Evolutionary conservation across 2,888 invertebrate species (phyloP), one percentile per base, ranked within the genome.

Genomic region (Poecilobothrus nobilitatus): DNA sequence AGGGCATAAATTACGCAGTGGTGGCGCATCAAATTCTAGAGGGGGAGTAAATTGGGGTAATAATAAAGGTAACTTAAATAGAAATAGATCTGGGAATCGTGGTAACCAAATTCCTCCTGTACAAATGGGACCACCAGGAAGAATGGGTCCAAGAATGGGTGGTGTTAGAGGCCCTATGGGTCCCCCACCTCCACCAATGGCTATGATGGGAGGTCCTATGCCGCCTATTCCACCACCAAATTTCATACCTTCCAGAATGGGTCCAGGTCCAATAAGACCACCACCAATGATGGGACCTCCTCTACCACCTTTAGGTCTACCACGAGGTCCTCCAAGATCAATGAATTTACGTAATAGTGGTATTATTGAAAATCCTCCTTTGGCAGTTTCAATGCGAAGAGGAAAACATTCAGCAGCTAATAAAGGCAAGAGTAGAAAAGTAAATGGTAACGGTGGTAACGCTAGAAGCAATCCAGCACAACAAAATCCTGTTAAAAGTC

Each of bases 401-500:
- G 68, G 66, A 21, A 71, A 71, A 53, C 65, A 62, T n/a, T 22
- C 41, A 21, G 53, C 15, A 68, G 66, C 15, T 7, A 68, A 33
- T 62, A 66, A 44, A 64, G 41, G 27, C n/a, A 67, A 22, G 53
- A 20, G 27, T 6, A 76, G 76, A 67, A 79, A 79, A 71, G 5
- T 33, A 22, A 61, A 21, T 33, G 9, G 41, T 20, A 70, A 68
- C 22, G 18, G 18, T 53, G 7, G 22, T 15, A 70, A 68, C n/a
- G 15, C 5, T 2, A 7, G 33, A 21, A 10, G 18, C 4, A 21
- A 21, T 33, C 1, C 77, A 76, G n/a, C 76, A 77, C 63, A 73
- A 75, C 0, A 77, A 78, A 64, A 74, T 78, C 8, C 70, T 77
- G 7, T 76, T 75, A 63, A 77, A 75, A 70, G 75, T 71, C 15